A percentile compares a stretch with the other conserved stretches of the same genome.
These are phyloP conservation scores for Himalopsyche tibetana DNA, from an alignment of 2,888 invertebrate species.

Conservation along the genomic window DNA sequence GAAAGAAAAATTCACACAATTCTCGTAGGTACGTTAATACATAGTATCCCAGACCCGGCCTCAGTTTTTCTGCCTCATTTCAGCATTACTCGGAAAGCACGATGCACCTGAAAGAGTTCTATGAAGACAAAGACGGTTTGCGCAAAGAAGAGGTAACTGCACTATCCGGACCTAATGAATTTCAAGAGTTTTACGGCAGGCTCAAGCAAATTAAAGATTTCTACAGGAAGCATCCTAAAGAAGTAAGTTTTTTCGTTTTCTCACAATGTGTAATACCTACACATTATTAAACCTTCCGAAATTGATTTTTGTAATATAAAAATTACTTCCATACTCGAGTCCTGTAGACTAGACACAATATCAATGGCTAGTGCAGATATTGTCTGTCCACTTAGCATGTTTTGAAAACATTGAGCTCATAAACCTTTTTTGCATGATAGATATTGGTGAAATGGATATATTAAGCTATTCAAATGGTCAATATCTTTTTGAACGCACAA, in stretches of 20 bases:
- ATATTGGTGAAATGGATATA: too few relatives aligned
- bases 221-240: constrained; percentile 96
- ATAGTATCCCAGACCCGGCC: too few relatives aligned
- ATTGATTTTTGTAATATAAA: not conserved
- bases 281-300: not conserved
- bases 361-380: too few relatives aligned
- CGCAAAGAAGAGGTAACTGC: constrained; percentile 96
- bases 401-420: too few relatives aligned
- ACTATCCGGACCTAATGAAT: constrained; percentile 98
- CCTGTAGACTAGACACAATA: not conserved
- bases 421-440: too few relatives aligned
- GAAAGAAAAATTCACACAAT: too few relatives aligned
- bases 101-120: constrained; percentile 90
- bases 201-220: constrained; percentile 97
- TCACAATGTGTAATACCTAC: too few relatives aligned
- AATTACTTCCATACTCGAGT: not conserved
- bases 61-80: constrained; percentile 65
- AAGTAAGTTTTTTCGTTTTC: constrained; percentile 75
- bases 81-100: constrained; percentile 87
- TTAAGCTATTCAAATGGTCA: too few relatives aligned
- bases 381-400: too few relatives aligned
- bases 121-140: constrained; percentile 97
- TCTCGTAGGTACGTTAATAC: too few relatives aligned
- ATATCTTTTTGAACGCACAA: too few relatives aligned
- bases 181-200: constrained; percentile 96